Evolutionary conservation across 1,140 invertebrate genomes (phyloP).

Genomic region (Eciton burchellii): DNA sequence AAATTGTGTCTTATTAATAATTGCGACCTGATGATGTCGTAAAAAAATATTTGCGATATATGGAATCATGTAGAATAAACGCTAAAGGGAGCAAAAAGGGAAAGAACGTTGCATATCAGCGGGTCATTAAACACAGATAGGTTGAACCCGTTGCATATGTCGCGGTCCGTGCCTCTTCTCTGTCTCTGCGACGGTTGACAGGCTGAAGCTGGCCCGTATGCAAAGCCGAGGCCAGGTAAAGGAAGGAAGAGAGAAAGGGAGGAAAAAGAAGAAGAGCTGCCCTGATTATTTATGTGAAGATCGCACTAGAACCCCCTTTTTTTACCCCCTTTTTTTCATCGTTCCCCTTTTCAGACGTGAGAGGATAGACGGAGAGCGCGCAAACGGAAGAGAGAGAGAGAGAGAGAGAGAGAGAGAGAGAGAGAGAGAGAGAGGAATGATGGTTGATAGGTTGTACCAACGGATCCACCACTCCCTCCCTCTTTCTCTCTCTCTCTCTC

Average conservation of each 20-base stretch:
- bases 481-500: conserved; percentile 74
- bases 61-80: conserved; percentile 23
- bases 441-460: conserved; percentile 60
- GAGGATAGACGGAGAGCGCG: conserved; percentile 71
- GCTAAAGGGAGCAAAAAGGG: conserved; percentile 42
- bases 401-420: too few species aligned
- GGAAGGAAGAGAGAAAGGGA: conserved; percentile 61
- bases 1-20: background rate
- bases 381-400: conserved; percentile 71
- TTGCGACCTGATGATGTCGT: background rate
- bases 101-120: conserved; percentile 68
- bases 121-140: conserved; percentile 78
- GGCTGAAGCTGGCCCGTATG: conserved; percentile 78
- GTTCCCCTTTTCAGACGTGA: conserved; percentile 54
- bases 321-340: conserved; percentile 63
- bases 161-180: conserved; percentile 64
- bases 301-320: conserved; percentile 63
- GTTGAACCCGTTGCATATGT: conserved; percentile 80
- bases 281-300: conserved; percentile 76
- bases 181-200: conserved; percentile 40
- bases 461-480: conserved; percentile 62
- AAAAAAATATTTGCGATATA: background rate
- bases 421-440: conserved; percentile 62
- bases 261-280: conserved; percentile 61
- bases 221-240: conserved; percentile 78